A percentile compares a stretch with the other conserved stretches of the same genome.
These are phyloP conservation scores for Neoniphon sammara DNA, from an alignment of 2,797 vertebrate genomes.

Conservation along the genomic window DNA sequence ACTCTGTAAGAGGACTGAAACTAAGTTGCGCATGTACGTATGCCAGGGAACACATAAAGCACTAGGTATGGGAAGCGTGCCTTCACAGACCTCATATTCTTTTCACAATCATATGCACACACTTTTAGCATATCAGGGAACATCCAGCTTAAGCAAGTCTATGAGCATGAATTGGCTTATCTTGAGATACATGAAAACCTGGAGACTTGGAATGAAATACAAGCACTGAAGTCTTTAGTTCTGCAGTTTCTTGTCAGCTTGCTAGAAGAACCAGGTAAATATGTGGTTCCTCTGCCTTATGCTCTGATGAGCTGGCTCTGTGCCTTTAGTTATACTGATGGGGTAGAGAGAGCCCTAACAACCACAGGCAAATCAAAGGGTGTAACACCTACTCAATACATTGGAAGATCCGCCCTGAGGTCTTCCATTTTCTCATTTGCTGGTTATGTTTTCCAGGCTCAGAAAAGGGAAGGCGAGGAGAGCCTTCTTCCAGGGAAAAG, in stretches of 20 bases:
- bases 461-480: constrained; percentile 4
- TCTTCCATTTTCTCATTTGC: background rate
- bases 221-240: no score
- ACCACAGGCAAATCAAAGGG: background rate
- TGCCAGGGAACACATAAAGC: background rate
- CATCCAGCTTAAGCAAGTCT: background rate
- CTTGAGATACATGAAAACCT: background rate
- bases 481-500: background rate
- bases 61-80: background rate
- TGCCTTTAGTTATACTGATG: background rate
- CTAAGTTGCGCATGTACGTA: background rate
- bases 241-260: no score
- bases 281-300: background rate
- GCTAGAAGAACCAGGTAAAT: background rate
- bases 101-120: background rate
- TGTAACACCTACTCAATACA: background rate
- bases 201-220: background rate
- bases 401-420: background rate
- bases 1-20: background rate
- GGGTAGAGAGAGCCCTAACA: no score
- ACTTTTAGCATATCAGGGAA: background rate
- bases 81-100: background rate
- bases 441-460: constrained; percentile 13
- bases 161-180: background rate
- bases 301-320: background rate